These are phyloP conservation scores for Ibidorhyncha struthersii DNA, from an alignment of 2,113 vertebrate genomes.

Conservation along the genomic window DNA sequence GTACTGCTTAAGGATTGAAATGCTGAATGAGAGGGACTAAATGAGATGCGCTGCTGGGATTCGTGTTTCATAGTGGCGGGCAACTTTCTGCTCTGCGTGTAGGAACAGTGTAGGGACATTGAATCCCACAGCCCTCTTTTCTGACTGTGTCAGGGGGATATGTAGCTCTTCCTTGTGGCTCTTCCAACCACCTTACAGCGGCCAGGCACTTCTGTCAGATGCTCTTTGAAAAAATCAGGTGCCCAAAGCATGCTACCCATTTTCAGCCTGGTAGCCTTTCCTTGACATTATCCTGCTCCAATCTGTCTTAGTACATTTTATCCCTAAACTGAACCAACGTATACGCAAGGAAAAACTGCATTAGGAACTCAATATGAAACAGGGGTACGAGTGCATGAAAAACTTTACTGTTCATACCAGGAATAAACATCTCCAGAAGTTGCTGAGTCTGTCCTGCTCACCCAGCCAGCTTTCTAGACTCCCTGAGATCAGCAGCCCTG, in stretches of 20 bases:
- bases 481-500: not conserved
- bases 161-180: not conserved
- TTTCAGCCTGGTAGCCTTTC: not conserved
- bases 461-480: not conserved
- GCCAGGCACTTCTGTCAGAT: not conserved
- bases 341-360: not conserved
- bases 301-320: not conserved
- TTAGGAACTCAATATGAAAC: not conserved
- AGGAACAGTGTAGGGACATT: not conserved
- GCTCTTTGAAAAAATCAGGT: not conserved
- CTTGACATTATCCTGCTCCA: not conserved
- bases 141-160: not conserved
- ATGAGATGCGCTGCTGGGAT: not conserved
- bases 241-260: not conserved
- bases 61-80: not conserved
- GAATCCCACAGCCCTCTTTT: not conserved
- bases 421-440: not conserved
- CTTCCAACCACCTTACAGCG: not conserved
- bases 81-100: not conserved
- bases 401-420: not conserved
- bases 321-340: not conserved
- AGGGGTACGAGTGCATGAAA: not conserved
- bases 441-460: not conserved
- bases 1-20: not conserved
- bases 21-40: not conserved